Evolutionary conservation across 2,113 vertebrate genomes (phyloP), one percentile per base, ranked within the genome.

Genomic region (Gymnocephalus cernua): DNA sequence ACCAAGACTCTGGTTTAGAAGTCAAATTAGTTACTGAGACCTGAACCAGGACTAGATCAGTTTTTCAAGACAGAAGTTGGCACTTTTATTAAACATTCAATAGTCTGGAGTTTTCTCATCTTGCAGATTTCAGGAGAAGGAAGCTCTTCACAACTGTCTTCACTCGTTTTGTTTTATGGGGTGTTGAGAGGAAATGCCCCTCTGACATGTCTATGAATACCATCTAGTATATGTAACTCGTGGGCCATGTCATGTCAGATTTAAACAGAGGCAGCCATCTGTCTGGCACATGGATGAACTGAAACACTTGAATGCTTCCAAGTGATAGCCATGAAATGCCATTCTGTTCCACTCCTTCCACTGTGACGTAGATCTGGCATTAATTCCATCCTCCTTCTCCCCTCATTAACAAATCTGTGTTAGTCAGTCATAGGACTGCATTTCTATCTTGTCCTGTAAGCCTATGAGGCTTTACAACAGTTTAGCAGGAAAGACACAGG

Each of bases 401-500:
- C 15, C 57, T 58, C 59, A 77, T 84, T 70, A 74, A 73, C 66
- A 68, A 66, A 73, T 59, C 62, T 70, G 56, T 45, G 54, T 77
- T 54, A 85, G 82, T 74, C 6, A 27, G 57, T 62, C 65, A 67
- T 63, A 51, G 38, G 25, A 72, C 71, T 77, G 84, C 48, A 61
- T 82, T 82, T 70, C 61, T 45, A 47, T 66, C 80, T 82, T 54
- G 65, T 81, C 74, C 66, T 81, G 61, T 72, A 75, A 57, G 62
- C 48, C 76, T 69, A 41, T n/a, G 35, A 63, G 83, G 80, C 82
- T 90, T 87, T 84, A n/a, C 45, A 86, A 71, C 27, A 44, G 16
- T 84, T 82, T 85, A 67, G 79, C 66, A 84, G 68, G 88, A 89
- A 86, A 86, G 80, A 23, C 54, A 71, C 62, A 41, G 79, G 87